Conservation (phyloP, 2,888 invertebrate species). For the Cataglyphis livida region DNA sequence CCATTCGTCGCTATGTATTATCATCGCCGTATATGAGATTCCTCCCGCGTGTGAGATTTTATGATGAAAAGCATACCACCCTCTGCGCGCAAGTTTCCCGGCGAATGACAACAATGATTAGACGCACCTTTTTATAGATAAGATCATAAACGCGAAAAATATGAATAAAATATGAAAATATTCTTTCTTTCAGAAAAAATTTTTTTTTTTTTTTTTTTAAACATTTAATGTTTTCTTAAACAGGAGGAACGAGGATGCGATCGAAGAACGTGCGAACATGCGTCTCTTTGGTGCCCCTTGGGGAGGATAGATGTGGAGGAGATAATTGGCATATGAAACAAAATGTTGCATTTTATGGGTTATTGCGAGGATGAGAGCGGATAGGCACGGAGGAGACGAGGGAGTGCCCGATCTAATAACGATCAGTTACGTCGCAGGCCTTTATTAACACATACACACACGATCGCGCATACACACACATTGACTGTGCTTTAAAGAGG, state of each 20-base stretch:
- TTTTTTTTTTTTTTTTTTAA: background rate
- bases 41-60: background rate
- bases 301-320: slow-evolving; percentile 53
- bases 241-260: background rate
- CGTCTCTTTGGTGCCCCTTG: slow-evolving; percentile 3
- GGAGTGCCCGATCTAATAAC: slow-evolving; percentile 85
- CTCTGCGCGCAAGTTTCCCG: background rate
- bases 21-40: slow-evolving; percentile 41
- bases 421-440: slow-evolving; percentile 84
- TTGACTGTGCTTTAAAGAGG: slow-evolving; percentile 54
- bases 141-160: background rate
- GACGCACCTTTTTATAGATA: background rate
- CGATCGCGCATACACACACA: slow-evolving; percentile 71
- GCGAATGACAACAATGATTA: background rate
- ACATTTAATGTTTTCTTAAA: background rate
- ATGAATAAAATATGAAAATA: background rate
- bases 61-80: background rate
- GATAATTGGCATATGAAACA: slow-evolving; percentile 83
- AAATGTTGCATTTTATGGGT: slow-evolving; percentile 85
- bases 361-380: slow-evolving; percentile 80
- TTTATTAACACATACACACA: slow-evolving; percentile 83
- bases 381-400: slow-evolving; percentile 68
- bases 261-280: background rate
- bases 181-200: background rate
- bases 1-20: slow-evolving; percentile 73